A percentile compares a stretch with the other conserved stretches of the same genome.
Conservation (phyloP, 2,113 vertebrate species). For the Pseudolaguvia tuberculata region DNA sequence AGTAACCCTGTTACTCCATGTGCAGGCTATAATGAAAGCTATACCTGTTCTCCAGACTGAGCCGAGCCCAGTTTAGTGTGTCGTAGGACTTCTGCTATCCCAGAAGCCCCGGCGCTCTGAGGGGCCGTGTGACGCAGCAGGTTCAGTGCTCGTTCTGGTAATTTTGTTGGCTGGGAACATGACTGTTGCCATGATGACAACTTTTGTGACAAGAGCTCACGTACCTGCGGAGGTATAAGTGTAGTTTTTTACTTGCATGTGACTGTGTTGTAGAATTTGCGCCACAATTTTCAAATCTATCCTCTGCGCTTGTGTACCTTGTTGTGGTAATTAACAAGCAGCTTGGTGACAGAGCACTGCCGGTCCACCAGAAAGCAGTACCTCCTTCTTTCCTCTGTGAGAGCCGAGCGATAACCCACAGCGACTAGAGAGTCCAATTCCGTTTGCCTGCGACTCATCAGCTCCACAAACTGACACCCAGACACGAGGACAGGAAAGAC, state of each 20-base stretch:
- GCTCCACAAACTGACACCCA: slow-evolving; percentile 71
- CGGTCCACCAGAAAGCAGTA: slow-evolving; percentile 82
- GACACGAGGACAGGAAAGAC: slow-evolving; percentile 7
- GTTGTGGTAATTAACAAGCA: slow-evolving; percentile 77
- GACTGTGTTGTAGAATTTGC: too few species aligned
- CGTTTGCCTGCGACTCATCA: slow-evolving; percentile 77
- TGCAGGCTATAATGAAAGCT: neutral
- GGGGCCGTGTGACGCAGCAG: slow-evolving; percentile 76
- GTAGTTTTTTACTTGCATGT: too few species aligned
- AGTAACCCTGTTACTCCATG: neutral
- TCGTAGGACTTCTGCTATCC: slow-evolving; percentile 69
- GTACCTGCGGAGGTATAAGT: slow-evolving; percentile 66
- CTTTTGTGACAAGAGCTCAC: slow-evolving; percentile 76
- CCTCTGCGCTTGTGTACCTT: slow-evolving; percentile 66
- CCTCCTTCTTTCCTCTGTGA: slow-evolving; percentile 77
- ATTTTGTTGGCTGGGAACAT: slow-evolving; percentile 75
- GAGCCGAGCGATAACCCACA: slow-evolving; percentile 74
- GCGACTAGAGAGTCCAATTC: slow-evolving; percentile 77
- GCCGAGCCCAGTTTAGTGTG: slow-evolving; percentile 64
- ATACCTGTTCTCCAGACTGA: slow-evolving; percentile 65
- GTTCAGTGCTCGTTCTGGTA: slow-evolving; percentile 77
- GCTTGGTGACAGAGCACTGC: slow-evolving; percentile 78
- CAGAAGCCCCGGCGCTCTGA: slow-evolving; percentile 64
- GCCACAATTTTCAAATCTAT: too few species aligned
- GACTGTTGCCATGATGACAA: slow-evolving; percentile 77